Percentiles rank a stretch among this genome's conserved stretches.
These are phyloP conservation scores for Sorex fumeus DNA, from an alignment of 2,113 vertebrate genomes.

Conservation along the genomic window DNA sequence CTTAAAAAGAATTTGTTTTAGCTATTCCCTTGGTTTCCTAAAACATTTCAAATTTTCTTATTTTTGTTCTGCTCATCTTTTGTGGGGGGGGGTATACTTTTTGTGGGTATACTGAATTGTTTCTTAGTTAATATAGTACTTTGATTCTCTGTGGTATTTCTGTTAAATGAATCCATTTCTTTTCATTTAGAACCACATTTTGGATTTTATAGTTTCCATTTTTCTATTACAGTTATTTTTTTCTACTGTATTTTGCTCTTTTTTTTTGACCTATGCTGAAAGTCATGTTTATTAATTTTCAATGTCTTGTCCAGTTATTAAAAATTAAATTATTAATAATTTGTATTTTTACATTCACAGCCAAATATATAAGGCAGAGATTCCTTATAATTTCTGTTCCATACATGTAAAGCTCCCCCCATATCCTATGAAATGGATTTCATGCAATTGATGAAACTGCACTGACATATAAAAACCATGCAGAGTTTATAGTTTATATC, in stretches of 20 bases:
- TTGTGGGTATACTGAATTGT: not conserved
- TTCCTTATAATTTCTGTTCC: not conserved
- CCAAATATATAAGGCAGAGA: not conserved
- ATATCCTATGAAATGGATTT: not conserved
- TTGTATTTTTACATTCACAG: not conserved
- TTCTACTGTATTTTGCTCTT: no score
- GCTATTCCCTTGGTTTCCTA: not conserved
- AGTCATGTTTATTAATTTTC: no score
- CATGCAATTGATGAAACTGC: not conserved
- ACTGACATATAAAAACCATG: not conserved
- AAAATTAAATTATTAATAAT: not conserved
- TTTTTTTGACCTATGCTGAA: not conserved
- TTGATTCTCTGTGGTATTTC: not conserved
- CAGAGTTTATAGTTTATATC: not conserved
- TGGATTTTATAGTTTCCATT: not conserved
- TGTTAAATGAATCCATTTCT: not conserved
- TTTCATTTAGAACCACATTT: not conserved
- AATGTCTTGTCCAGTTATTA: no score
- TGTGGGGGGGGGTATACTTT: not conserved
- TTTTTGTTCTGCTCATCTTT: not conserved
- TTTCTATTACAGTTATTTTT: not conserved
- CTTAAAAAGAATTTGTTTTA: slow-evolving; percentile 26
- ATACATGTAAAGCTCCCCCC: not conserved
- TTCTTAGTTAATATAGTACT: not conserved
- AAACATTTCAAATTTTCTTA: slow-evolving; percentile 18